Percentiles rank a stretch among this genome's conserved stretches.
Evolutionary conservation across 1,140 invertebrate genomes (phyloP).

Genomic region (Hyles vespertilio): DNA sequence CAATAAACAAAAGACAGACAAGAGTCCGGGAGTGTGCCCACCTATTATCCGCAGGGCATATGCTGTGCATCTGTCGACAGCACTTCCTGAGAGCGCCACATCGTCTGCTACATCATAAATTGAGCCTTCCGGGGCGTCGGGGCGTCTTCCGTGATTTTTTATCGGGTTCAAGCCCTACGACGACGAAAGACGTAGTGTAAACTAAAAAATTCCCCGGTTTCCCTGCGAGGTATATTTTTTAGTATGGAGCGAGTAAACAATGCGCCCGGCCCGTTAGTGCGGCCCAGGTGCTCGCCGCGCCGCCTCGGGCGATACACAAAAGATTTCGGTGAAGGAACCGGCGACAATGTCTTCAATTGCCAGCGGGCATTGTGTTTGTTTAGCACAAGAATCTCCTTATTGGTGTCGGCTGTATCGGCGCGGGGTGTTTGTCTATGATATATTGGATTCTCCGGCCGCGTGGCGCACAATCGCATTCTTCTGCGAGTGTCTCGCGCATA

Average conservation of each 20-base stretch:
- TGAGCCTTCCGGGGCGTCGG: conserved; percentile 62
- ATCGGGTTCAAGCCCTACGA: conserved; percentile 52
- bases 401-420: conserved; percentile 19
- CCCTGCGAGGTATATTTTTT: conserved; percentile 58
- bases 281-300: conserved; percentile 52
- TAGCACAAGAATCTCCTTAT: conserved; percentile 56
- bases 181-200: conserved; percentile 70
- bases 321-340: conserved; percentile 62
- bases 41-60: conserved; percentile 51
- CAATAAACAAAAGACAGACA: conserved; percentile 45
- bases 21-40: conserved; percentile 46
- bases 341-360: conserved; percentile 49
- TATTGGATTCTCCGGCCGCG: conserved; percentile 47
- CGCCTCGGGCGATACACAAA: conserved; percentile 58
- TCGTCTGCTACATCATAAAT: conserved; percentile 66
- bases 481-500: conserved; percentile 26
- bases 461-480: conserved; percentile 33
- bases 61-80: conserved; percentile 64
- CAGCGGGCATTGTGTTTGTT: conserved; percentile 56
- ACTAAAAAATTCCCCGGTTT: conserved; percentile 57
- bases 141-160: conserved; percentile 66
- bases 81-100: conserved; percentile 50
- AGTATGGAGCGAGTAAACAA: conserved; percentile 55
- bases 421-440: conserved; percentile 57
- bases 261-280: conserved; percentile 45